Evolutionary conservation across 2,113 vertebrate genomes (phyloP).

Genomic region (Nycticebus coucang): DNA sequence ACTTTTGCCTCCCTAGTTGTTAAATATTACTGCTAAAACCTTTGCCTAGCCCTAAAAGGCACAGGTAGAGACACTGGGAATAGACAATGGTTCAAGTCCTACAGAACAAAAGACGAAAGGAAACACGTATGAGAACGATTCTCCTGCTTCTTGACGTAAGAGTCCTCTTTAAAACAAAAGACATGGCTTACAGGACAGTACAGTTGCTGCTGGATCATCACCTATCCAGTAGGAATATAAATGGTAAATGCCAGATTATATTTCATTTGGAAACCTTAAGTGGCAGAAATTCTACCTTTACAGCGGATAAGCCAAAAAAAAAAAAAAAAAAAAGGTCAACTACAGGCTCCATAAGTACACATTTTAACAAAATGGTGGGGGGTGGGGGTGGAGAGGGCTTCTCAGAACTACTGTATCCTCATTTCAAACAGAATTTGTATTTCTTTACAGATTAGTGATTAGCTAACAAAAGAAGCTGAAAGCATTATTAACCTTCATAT

Average conservation of each 20-base stretch:
- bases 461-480: constrained; percentile 2
- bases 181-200: background rate
- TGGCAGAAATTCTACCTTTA: constrained; percentile 57
- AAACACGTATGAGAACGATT: background rate
- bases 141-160: background rate
- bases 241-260: background rate
- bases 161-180: constrained; percentile 3
- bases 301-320: constrained; percentile 7
- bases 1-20: constrained; percentile 5
- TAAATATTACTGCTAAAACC: constrained; percentile 13
- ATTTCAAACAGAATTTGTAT: constrained; percentile 30
- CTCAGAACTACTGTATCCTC: background rate
- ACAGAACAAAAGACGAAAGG: constrained; percentile 37
- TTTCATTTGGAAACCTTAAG: constrained; percentile 55
- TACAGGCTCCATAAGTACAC: background rate
- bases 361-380: background rate
- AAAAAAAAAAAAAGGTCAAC: constrained; percentile 24
- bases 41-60: constrained; percentile 36
- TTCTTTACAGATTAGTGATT: background rate
- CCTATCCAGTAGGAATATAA: background rate
- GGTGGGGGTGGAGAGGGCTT: background rate
- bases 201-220: background rate
- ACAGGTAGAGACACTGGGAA: background rate
- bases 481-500: background rate
- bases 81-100: background rate